These are phyloP conservation scores for Drosophila maculinotata DNA, from an alignment of 2,888 invertebrate species.

Conservation along the genomic window DNA sequence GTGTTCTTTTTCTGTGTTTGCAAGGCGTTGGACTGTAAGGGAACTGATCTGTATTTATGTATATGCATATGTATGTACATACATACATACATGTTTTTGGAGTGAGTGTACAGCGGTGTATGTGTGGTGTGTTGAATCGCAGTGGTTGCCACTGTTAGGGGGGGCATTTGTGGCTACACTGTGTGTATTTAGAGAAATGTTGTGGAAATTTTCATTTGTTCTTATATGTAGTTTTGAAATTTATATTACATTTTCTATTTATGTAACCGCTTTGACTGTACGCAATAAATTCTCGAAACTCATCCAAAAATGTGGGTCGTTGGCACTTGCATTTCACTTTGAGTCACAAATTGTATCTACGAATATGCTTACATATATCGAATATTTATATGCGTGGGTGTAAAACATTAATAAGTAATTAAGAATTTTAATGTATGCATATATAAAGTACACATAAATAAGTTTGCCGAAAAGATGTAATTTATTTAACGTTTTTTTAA, in stretches of 20 bases:
- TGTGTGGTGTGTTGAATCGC: slow-evolving; percentile 36
- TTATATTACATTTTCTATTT: slow-evolving; percentile 46
- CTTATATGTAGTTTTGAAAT: slow-evolving; percentile 30
- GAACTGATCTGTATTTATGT: slow-evolving; percentile 26
- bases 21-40: slow-evolving; percentile 37
- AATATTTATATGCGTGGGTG: slow-evolving; percentile 18
- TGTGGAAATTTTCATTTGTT: slow-evolving; percentile 45
- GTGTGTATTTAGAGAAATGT: slow-evolving; percentile 18
- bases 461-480: neutral
- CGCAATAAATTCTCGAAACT: slow-evolving; percentile 32
- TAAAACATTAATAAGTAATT: neutral
- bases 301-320: slow-evolving; percentile 42
- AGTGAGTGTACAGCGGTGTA: slow-evolving; percentile 27
- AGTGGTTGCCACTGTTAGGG: slow-evolving; percentile 38
- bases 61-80: neutral
- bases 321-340: slow-evolving; percentile 53
- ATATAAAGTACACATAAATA: neutral
- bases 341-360: slow-evolving; percentile 13
- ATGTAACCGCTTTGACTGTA: slow-evolving; percentile 17
- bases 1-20: neutral
- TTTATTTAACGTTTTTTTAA: neutral
- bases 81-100: slow-evolving; percentile 23
- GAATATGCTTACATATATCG: neutral
- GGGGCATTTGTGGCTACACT: slow-evolving; percentile 31
- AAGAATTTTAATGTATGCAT: slow-evolving; percentile 1